Evolutionary conservation across 2,888 invertebrate genomes (phyloP).

Genomic region (Ommatoiulus sabulosus): DNA sequence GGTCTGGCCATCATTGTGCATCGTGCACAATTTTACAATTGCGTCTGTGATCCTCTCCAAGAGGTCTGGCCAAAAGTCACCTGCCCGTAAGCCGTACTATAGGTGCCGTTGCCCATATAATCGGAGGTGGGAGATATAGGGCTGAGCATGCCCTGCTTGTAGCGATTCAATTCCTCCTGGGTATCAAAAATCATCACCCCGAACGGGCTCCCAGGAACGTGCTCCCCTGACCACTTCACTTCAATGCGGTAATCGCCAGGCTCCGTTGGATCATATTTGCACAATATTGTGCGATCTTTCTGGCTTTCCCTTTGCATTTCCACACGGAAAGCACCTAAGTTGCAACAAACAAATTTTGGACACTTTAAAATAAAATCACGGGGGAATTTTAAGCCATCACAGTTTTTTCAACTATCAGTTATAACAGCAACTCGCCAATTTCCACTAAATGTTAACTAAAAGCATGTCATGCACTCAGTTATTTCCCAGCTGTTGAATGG

Average conservation of each 20-base stretch:
- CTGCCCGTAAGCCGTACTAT: conserved; percentile 71
- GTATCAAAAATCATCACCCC: conserved; percentile 99
- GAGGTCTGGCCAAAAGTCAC: conserved; percentile 69
- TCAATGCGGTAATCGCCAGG: conserved; percentile 98
- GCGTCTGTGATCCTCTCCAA: conserved; percentile 73
- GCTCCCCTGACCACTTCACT: conserved; percentile 97
- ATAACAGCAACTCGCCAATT: not conserved
- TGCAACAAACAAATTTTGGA: not conserved
- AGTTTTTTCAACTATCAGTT: not conserved
- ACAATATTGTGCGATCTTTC: conserved; percentile 96
- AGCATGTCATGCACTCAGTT: not conserved
- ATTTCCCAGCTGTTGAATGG: too few relatives aligned
- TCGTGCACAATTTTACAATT: conserved; percentile 62
- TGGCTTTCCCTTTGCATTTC: conserved; percentile 99
- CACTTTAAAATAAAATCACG: not conserved
- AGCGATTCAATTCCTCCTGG: conserved; percentile 86
- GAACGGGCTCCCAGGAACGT: conserved; percentile 98
- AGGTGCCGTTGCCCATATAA: conserved; percentile 60
- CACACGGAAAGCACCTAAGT: conserved; percentile 92
- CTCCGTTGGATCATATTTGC: conserved; percentile 98
- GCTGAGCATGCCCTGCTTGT: conserved; percentile 66
- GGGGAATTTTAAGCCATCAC: not conserved
- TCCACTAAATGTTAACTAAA: not conserved
- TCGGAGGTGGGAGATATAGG: conserved; percentile 56
- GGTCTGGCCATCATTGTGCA: not conserved